A percentile compares a stretch with the other conserved stretches of the same genome.
These are phyloP conservation scores for Rhopalosiphum nymphaeae DNA, from an alignment of 2,888 invertebrate genomes.

Conservation along the genomic window DNA sequence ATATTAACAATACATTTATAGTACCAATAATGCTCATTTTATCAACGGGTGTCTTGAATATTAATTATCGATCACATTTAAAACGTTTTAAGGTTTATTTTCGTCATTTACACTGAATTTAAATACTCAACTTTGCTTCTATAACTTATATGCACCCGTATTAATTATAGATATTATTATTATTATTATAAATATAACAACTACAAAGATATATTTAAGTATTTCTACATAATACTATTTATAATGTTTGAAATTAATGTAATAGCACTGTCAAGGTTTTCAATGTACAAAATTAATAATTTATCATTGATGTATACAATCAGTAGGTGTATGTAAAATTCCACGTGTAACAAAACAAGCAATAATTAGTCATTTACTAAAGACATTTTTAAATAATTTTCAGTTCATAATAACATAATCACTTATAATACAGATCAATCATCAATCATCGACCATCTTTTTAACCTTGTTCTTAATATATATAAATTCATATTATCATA, in stretches of 20 bases:
- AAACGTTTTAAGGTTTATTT: not conserved
- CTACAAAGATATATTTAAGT: not conserved
- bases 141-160: not conserved
- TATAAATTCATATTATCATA: not conserved
- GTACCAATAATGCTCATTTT: not conserved
- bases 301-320: constrained; percentile 1
- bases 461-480: not conserved
- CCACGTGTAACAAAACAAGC: not conserved
- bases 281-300: not conserved
- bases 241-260: not conserved
- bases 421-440: not conserved
- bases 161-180: not conserved
- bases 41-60: not conserved
- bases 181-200: not conserved
- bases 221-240: not conserved
- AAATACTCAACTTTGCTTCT: not conserved
- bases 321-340: not conserved
- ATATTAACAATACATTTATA: not conserved
- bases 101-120: not conserved
- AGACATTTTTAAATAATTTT: not conserved
- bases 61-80: not conserved
- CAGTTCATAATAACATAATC: not conserved
- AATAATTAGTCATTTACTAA: not conserved
- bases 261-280: constrained; percentile 43
- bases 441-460: not conserved